Base-by-base conservation (phyloP, 2,113 vertebrate genomes). In the Heterotis niloticus region DNA sequence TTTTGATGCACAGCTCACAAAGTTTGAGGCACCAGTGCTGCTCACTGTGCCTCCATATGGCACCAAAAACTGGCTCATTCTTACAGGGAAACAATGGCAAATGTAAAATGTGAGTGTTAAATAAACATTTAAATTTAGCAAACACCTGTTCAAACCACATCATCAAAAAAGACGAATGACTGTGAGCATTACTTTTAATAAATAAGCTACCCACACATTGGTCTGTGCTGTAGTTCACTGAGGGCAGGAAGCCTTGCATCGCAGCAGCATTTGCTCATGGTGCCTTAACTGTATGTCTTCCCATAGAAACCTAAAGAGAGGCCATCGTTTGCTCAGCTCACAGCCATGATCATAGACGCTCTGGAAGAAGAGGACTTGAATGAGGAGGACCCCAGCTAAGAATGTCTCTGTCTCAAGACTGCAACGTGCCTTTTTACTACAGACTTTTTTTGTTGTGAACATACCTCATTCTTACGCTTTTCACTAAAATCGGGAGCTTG, bases 281-380 rank as follows among this genome's bases (percentile, higher is more conserved):
- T 44, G 28, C 44, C 20, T 23, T 14, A 68, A 34, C 29, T 68
- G 5, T 75, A 9, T 74, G 26, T 29, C 64, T 64, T 68, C 44
- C 67, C 34, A 75, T 5, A 93, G 91, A 90, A 70, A 78, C 82
- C 90, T 0, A 90, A 91, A 10, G 84, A 88, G 2, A 85, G 91
- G 0, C 89, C 88, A 0, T 69, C 87, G 0, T 93, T 93, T 66
- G 70, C 68, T 5, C 66, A 88, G 71, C 84, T 92, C 26, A 82
- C 84, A 29, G 0, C 51, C 11, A 84, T 82, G 88, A 90, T 93
- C 83, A 85, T 81, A 0, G 82, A 87, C 0, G 62, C 82, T 24
- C 80, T 91, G 71, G 91, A 92, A 66, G 79, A 34, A 0, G 91
- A 92, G 9, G 23, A 17, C 17, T 57, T 23, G 72, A 56, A 57